Evolutionary conservation across 1,140 invertebrate species (phyloP), one percentile per base, ranked within the genome.

Genomic region (Camponotus pennsylvanicus): DNA sequence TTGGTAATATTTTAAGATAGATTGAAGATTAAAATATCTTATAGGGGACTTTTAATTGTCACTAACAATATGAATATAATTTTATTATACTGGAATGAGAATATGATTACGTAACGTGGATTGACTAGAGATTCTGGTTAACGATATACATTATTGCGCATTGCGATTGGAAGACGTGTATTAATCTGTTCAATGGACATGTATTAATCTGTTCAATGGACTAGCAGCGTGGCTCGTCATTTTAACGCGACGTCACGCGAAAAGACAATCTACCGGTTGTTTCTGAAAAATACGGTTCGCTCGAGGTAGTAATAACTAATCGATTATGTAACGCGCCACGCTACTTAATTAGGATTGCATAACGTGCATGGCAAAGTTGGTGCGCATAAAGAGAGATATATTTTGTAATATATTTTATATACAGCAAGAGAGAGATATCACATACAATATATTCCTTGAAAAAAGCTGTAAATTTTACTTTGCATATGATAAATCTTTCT

Each of bases 201-300:
- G 34, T 52, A 45, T 71, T 82, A 73, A 61, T 71, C 37, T 34
- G 34, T 71, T 61, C 45, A 82, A 73, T 82, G 27, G 18, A 42
- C 27, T 52, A 59, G 11, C 52, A 61, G 27, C 27, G 55, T n/a
- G 40, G 52, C 40, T 27, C 40, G 69, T 75, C 40, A 49, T 75
- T 83, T 83, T 83, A 83, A 75, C 55, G 79, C 55, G 69, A 61
- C 69, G 57, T 82, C 67, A 83, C 69, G 69, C 79, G 69, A 83
- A 73, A 75, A 75, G 55, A 40, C 40, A 75, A 83, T 83, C 40
- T 49, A 59, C 40, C 55, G 27, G 13, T 6, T 40, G 55, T 45
- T 34, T 61, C 13, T 49, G 27, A 83, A 75, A 83, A 83, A 83
- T 40, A 75, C 4, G 2, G 0, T 45, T 83, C 18, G 52, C 79